A percentile compares a stretch with the other conserved stretches of the same genome.
These are phyloP conservation scores for Marcusenius ussheri DNA, from an alignment of 2,113 vertebrate genomes.

Conservation along the genomic window DNA sequence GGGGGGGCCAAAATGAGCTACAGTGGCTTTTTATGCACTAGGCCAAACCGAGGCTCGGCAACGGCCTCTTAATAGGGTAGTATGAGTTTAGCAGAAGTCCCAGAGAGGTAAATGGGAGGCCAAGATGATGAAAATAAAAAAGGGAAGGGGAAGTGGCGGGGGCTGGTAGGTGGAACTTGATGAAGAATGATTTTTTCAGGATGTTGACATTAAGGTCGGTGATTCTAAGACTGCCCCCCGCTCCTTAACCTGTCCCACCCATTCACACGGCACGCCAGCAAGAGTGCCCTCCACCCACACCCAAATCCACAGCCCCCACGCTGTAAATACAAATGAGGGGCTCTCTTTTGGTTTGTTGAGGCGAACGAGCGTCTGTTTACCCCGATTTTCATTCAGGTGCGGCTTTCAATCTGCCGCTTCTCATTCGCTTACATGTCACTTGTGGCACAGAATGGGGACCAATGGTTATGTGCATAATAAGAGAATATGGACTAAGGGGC, in stretches of 20 bases:
- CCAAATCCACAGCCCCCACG: neutral
- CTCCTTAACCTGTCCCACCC: neutral
- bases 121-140: neutral
- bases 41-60: neutral
- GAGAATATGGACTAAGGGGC: neutral
- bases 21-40: neutral
- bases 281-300: neutral
- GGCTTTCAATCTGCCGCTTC: neutral
- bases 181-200: neutral
- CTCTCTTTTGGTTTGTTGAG: neutral
- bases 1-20: neutral
- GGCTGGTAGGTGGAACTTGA: neutral
- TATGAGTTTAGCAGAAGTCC: neutral
- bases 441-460: neutral
- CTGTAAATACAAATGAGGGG: neutral
- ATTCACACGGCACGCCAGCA: neutral
- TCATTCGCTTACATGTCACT: neutral
- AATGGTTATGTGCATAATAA: neutral
- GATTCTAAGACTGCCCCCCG: neutral
- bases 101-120: neutral
- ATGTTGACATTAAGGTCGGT: neutral
- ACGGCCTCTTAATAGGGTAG: neutral
- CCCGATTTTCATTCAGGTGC: neutral
- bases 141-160: neutral
- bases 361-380: neutral